Base-by-base conservation (phyloP, 2,797 vertebrate genomes). In the Phrynocephalus forsythii region DNA sequence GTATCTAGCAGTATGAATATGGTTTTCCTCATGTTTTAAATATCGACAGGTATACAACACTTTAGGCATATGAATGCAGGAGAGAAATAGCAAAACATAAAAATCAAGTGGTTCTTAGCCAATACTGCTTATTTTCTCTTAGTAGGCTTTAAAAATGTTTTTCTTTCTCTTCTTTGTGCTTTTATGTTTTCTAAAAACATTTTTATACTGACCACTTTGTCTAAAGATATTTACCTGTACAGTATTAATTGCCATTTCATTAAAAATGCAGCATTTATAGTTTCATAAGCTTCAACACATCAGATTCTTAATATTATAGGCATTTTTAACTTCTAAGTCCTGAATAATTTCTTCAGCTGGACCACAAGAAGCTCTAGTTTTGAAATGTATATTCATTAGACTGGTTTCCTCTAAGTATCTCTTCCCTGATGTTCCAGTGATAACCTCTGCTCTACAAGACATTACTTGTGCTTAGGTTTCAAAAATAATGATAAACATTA, bases 281-380 rank as follows among this genome's bases (percentile, higher is more conserved):
- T 48, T 76, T 48, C 30, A 73, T 38, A 44, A 76, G 22, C 44
- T 76, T 38, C 22, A 22, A 26, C 22, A 44, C 15, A 63, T 63
- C 13, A 38, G 2, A 50, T 88, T 81, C 18, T 44, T 77, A 78
- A 80, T 30, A 22, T 0, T 18, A 30, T 63, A 67, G 33, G 20
- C 7, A 38, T 4, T 18, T 56, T 50, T 88, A 20, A 44, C 10
- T 66, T 79, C 5, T 26, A 48, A 28, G 44, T 60, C 68, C 68
- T 77, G 22, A 48, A n/a, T 76, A 66, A n/a, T 44, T 66, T n/a
- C 33, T 73, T 84, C 52, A 88, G 20, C n/a, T 72, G 33, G 82
- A 15, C 68, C 67, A 88, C 38, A 33, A 2, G 7, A 66, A 11
- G 30, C 52, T 88, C 30, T 72, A 3, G 60, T 73, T 73, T 20